Evolutionary conservation across 2,888 invertebrate species (phyloP).

Genomic region (Melitaea athalia): DNA sequence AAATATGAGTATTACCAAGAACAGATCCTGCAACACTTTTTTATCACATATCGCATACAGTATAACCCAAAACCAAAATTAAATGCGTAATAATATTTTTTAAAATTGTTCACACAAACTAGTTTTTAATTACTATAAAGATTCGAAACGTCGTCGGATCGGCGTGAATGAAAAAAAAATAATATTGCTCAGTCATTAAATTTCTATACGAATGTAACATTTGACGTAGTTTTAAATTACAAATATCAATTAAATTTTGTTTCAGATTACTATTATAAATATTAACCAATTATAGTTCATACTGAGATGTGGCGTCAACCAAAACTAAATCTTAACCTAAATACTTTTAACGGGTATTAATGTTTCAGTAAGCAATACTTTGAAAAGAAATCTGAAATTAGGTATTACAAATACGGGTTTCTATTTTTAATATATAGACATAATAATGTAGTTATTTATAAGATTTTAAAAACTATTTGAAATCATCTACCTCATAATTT

Average conservation of each 20-base stretch:
- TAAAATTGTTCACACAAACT: neutral
- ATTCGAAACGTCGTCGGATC: neutral
- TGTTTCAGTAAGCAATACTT: slow-evolving; percentile 22
- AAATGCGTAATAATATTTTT: neutral
- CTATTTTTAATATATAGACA: slow-evolving; percentile 52
- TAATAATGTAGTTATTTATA: slow-evolving; percentile 61
- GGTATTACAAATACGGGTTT: slow-evolving; percentile 54
- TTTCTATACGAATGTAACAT: too few species aligned
- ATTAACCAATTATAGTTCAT: too few species aligned
- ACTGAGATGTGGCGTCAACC: neutral
- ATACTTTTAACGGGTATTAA: neutral
- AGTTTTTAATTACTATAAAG: neutral
- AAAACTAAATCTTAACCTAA: too few species aligned
- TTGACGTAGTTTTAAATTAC: too few species aligned
- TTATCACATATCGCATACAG: neutral
- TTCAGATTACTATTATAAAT: neutral
- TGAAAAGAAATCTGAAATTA: slow-evolving; percentile 40
- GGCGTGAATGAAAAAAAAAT: too few species aligned
- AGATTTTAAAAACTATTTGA: slow-evolving; percentile 76
- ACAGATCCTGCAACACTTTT: neutral
- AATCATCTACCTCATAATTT: slow-evolving; percentile 82
- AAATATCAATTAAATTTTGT: too few species aligned
- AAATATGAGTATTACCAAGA: neutral
- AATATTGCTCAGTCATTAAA: too few species aligned
- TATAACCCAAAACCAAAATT: neutral